Base-by-base conservation (phyloP, 1,140 invertebrate species). In the Gonioctena quinquepunctata region DNA sequence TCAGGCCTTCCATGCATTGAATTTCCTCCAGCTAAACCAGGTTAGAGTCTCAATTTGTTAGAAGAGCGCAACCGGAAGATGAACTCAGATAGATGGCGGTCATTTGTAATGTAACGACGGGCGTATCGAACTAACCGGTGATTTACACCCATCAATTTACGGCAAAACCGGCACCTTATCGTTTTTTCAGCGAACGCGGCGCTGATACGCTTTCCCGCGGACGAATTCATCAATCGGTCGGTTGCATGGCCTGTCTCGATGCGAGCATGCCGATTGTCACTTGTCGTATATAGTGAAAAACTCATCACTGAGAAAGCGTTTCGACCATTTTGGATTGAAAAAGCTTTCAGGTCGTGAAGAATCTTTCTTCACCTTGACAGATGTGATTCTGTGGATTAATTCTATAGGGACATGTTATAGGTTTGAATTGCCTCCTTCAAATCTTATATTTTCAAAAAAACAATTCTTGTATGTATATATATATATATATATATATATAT, bases 61-160 rank as follows among this genome's bases (percentile, higher is more conserved):
- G 33, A 42, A 42, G 33, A 42, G 33, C 11, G 33, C 33, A n/a
- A 42, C 56, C 59, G 70, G 57, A 71, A 75, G 74, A 75, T 61
- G 71, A 71, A 70, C 71, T 61, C 71, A 73, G 71, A 75, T 70
- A 62, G 72, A 75, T 75, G 68, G 52, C 60, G 25, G 67, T 63
- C 68, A 73, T 75, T 75, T 75, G 74, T 75, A 75, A 75, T 70
- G 71, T 73, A 73, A 73, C 61, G 71, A 73, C 66, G 71, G 68
- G 28, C 66, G 64, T 50, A 59, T 16, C n/a, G 23, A 66, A 42
- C 74, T 62, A 68, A 70, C 74, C 69, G 69, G 74, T 73, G 74
- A 75, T 75, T 75, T 75, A 75, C 71, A 68, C 74, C 63, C 74
- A 70, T 75, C 74, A 73, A 71, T 75, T 73, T 64, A 59, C 56